Evolutionary conservation across 2,888 invertebrate species (phyloP), one percentile per base, ranked within the genome.

Genomic region (Pristionchus arcanus): DNA sequence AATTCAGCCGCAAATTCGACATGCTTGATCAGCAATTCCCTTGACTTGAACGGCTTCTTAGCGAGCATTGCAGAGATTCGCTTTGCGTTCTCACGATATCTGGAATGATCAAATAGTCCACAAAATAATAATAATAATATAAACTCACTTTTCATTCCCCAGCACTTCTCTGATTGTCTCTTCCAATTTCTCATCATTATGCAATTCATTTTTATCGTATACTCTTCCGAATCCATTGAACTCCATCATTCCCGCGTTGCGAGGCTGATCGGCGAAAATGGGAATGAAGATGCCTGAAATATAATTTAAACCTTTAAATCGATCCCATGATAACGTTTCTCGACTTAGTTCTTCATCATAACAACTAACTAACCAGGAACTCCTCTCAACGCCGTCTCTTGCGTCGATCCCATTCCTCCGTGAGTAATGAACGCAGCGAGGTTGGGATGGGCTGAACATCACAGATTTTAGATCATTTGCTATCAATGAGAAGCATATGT

Each of bases 211-310:
- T 37, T 87, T 87, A 25, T 68, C 53, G 49, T 34, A 87, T 0
- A 59, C 59, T 31, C 53, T 1, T 25, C 55, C 87, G 28, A 87
- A 55, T 42, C 87, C 87, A 59, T 87, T 87, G 31, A 28, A 55
- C 59, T 87, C 53, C 87, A 87, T 87, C 87, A 68, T 68, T 53
- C 68, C 87, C 19, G 87, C 87, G 15, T 87, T 87, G 28, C 87
- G 42, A 4, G 68, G 66, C 25, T 87, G 87, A 49, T 87, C 87
- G 49, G 84, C 87, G 21, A 87, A 87, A 49, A 87, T 42, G 2
- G 87, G 87, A 21, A 87, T 71, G 68, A 87, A 71, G 21, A 87
- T 53, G 13, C 81, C 81, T 81, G 81, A 81, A 49, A 11, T 4
- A 71, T 71, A 1, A 9, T 71, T 71, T 15, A n/a, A n/a, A n/a